Conservation (phyloP, 2,113 vertebrate species). For the Fregata magnificens region DNA sequence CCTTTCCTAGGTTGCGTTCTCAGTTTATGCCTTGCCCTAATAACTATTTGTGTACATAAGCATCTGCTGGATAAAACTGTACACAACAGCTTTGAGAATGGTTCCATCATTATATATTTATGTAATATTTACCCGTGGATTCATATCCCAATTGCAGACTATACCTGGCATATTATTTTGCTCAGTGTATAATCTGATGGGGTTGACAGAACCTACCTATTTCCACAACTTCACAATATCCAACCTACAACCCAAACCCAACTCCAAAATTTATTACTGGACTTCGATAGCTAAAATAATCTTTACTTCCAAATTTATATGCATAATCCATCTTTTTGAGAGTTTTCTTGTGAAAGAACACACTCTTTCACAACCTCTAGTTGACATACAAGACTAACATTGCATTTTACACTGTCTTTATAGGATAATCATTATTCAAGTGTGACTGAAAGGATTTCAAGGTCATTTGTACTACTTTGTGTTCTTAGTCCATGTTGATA, state of each 20-base stretch:
- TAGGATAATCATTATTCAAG: not conserved
- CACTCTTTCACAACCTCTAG: not conserved
- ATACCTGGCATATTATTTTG: not conserved
- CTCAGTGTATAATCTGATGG: not conserved
- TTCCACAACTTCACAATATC: not conserved
- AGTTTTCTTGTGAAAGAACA: not conserved
- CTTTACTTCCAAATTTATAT: not conserved
- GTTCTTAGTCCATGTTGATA: not conserved
- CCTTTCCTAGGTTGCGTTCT: not conserved
- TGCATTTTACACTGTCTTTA: not conserved
- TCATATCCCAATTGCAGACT: not conserved
- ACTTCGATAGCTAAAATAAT: not conserved
- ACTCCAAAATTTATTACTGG: not conserved
- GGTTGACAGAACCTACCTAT: not conserved
- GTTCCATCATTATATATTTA: not conserved
- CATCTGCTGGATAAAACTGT: not conserved
- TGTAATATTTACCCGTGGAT: not conserved
- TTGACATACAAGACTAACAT: not conserved
- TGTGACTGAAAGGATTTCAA: not conserved
- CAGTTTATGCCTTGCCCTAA: not conserved
- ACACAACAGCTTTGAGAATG: not conserved
- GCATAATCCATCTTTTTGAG: not conserved
- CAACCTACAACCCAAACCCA: not conserved
- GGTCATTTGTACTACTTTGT: not conserved
- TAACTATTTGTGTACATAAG: not conserved